These are phyloP conservation scores for Pteruthius melanotis DNA, from an alignment of 2,113 vertebrate genomes.

Conservation along the genomic window DNA sequence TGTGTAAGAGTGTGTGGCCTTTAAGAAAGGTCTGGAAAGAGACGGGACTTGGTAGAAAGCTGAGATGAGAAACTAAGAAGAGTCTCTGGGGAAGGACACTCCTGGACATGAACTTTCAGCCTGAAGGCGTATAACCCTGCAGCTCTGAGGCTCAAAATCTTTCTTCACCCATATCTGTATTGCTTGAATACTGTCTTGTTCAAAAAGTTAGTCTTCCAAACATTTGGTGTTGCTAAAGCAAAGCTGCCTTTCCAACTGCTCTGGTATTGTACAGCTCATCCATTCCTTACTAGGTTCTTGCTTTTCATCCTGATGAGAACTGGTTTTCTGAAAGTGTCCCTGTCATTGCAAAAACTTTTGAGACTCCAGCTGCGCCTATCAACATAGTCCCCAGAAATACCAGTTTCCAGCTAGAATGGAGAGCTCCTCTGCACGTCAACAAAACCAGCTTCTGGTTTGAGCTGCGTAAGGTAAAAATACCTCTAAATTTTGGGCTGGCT, in stretches of 20 bases:
- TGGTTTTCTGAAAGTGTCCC: constrained; percentile 66
- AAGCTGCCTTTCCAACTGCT: not conserved
- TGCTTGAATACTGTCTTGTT: not conserved
- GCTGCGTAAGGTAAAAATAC: constrained; percentile 63
- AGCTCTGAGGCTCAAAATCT: not conserved
- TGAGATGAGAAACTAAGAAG: not conserved
- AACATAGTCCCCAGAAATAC: constrained; percentile 64
- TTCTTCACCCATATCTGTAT: not conserved
- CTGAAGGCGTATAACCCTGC: not conserved
- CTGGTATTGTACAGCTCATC: not conserved
- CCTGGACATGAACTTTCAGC: not conserved
- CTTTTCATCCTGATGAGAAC: constrained; percentile 69
- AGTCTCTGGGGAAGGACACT: not conserved
- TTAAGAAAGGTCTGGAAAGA: not conserved
- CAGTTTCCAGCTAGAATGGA: constrained; percentile 68
- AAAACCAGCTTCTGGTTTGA: constrained; percentile 70
- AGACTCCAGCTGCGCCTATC: constrained; percentile 52
- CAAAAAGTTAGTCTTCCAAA: not conserved
- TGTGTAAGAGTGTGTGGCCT: not conserved
- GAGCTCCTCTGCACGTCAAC: constrained; percentile 43
- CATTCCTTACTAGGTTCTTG: constrained; percentile 63
- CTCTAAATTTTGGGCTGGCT: not conserved
- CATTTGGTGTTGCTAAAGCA: not conserved
- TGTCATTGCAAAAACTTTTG: constrained; percentile 60
- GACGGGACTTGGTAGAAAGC: not conserved